Evolutionary conservation across 2,888 invertebrate genomes (phyloP), one percentile per base, ranked within the genome.

Genomic region (Megastigmus dorsalis): DNA sequence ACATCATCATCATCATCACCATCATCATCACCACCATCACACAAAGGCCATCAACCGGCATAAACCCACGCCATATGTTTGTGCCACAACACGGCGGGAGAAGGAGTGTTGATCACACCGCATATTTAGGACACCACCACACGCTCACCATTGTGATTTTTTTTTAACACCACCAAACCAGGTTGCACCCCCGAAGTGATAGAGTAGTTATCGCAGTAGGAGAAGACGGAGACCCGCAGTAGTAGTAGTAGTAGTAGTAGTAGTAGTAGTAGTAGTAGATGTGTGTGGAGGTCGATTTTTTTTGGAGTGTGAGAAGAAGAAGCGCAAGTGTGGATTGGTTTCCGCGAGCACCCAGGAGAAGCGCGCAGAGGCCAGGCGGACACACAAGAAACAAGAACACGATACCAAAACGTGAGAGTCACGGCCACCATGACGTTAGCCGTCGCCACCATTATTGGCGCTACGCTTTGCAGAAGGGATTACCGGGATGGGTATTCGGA

Each of bases 351-450:
- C 71, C 67, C 73, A 67, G 50, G 68, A 26, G 69, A 65, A 60
- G 67, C 66, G 84, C 84, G 83, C 82, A 84, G 83, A 68, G n/a
- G 82, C 81, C 83, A 82, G 83, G 82, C 83, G 81, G 82, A 45
- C 41, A 67, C 83, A 84, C 83, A 84, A 78, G 84, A 82, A 84
- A 84, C 82, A 71, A 69, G 63, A 68, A 72, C 63, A 75, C 68
- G 62, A 84, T 84, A 84, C 83, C 83, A 83, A 38, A 48, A 63
- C n/a, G 84, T 84, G 80, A 84, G 84, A 84, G 81, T 80, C 78
- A 79, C 76, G 80, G 78, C 78, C 71, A 70, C 78, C 76, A 77
- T 76, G 18, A 59, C 48, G 41, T 57, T 30, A 57, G 76, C 78
- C 74, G 78, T 80, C 79, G 79, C 79, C 82, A 80, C 81, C 80